Percentiles rank a stretch among this genome's conserved stretches.
phyloP scores from a whole-genome alignment of 2,113 vertebrate genomes.

The Hucho hucho region DNA sequence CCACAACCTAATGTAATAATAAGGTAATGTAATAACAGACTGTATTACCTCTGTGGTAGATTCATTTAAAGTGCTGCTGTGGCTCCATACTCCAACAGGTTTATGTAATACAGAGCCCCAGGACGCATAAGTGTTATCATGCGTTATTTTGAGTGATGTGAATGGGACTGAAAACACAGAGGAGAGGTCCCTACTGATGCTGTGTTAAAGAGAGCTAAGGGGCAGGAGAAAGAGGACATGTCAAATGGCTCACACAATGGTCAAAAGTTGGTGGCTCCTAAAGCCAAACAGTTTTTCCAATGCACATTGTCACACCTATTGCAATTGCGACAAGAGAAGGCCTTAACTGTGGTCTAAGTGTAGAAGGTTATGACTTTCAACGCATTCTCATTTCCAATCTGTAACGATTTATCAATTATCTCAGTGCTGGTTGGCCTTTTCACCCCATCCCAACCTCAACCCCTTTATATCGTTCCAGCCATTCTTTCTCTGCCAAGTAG shows the following conservation, averaged over 20 bases:
- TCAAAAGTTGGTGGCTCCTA: too few species aligned
- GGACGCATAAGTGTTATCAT: slow-evolving; percentile 54
- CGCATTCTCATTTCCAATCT: background rate
- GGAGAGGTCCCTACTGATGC: slow-evolving; percentile 18
- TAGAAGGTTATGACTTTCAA: slow-evolving; percentile 24
- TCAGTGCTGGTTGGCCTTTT: slow-evolving; percentile 42
- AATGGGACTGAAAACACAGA: slow-evolving; percentile 56
- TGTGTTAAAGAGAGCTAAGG: slow-evolving; percentile 3
- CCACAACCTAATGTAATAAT: background rate
- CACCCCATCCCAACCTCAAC: background rate
- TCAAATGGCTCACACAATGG: too few species aligned
- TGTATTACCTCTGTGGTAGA: slow-evolving; percentile 45
- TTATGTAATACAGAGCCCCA: slow-evolving; percentile 66
- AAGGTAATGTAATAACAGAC: background rate
- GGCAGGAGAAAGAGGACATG: too few species aligned
- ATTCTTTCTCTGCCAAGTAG: slow-evolving; percentile 42
- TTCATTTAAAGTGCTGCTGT: slow-evolving; percentile 51
- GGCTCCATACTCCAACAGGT: slow-evolving; percentile 67
- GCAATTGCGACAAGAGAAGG: too few species aligned
- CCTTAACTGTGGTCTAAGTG: background rate
- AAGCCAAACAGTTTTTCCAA: too few species aligned
- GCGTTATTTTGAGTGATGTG: slow-evolving; percentile 67
- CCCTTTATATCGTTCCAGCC: slow-evolving; percentile 24
- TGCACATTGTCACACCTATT: too few species aligned
- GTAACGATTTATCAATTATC: slow-evolving; percentile 7